Percentiles rank a stretch among this genome's conserved stretches.
Evolutionary conservation across 2,888 invertebrate genomes (phyloP).

Genomic region (Coelogynopora nodosa): DNA sequence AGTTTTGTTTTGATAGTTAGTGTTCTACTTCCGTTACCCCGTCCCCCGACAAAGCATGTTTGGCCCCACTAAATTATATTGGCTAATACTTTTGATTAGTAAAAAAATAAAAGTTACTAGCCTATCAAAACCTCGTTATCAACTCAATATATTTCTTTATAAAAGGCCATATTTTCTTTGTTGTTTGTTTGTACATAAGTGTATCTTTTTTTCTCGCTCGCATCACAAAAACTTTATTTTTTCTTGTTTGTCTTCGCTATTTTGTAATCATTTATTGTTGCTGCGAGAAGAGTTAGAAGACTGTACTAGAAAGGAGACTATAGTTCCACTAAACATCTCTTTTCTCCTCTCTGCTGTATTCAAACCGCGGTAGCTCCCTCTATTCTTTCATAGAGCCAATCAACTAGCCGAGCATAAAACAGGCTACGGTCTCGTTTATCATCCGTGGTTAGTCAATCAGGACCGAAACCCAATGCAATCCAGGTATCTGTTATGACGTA

Average conservation of each 20-base stretch:
- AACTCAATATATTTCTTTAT: not conserved
- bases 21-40: not conserved
- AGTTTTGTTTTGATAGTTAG: slow-evolving; percentile 10
- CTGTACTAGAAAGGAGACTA: too few species aligned
- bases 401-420: too few species aligned
- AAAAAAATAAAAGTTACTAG: not conserved
- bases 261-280: not conserved
- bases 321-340: too few species aligned
- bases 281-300: too few species aligned
- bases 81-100: not conserved
- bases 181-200: slow-evolving; percentile 21
- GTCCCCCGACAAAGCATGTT: slow-evolving; percentile 16
- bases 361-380: not conserved
- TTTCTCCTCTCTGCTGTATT: too few species aligned
- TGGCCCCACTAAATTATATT: not conserved
- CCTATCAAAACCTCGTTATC: not conserved
- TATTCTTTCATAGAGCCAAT: not conserved
- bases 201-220: not conserved
- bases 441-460: not conserved
- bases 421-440: too few species aligned
- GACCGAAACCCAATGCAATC: not conserved
- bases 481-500: not conserved
- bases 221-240: not conserved
- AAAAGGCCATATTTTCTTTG: not conserved
- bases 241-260: not conserved